Base-by-base conservation (phyloP, 2,888 invertebrate species). In the Sericinus montela region DNA sequence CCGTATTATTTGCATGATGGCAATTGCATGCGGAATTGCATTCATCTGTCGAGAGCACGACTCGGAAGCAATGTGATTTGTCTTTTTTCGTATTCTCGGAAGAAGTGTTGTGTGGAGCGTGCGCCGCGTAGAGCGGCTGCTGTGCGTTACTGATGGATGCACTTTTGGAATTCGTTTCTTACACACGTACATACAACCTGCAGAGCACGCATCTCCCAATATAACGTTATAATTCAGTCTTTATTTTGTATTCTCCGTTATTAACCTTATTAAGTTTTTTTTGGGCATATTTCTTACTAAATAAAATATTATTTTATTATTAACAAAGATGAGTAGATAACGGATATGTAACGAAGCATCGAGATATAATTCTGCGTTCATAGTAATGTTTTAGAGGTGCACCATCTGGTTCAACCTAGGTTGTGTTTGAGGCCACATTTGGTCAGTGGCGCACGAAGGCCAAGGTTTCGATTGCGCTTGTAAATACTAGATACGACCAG, bases 401-500 rank as follows among this genome's bases (percentile, higher is more conserved):
- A 65, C n/a, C 67, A 65, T 60, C 67, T 80, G 77, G 72, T 76
- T 70, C 69, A 69, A 69, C 70, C 70, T 68, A 72, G 65, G n/a
- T n/a, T n/a, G n/a, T n/a, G n/a, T 61, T 52, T 61, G 62, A 67
- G 65, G 69, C 78, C 80, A 78, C 80, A 72, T 82, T 81, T 77
- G 73, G 69, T 62, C 77, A 76, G 69, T 72, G 75, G 64, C 55
- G 78, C 85, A 78, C 69, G 85, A 85, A 87, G 86, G 86, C 72
- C 84, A 83, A 83, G 87, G 86, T 62, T 69, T 70, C 57, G 70
- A 69, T 68, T 69, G 72, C 75, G 68, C 72, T 67, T 67, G 65
- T 75, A 75, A 5, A 5, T 19, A 19, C n/a, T n/a, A n/a, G n/a
- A n/a, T n/a, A n/a, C n/a, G n/a, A n/a, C 19, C 19, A 19, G 74